Base-by-base conservation (phyloP, 2,888 invertebrate genomes). In the Xiphydria camelus region DNA sequence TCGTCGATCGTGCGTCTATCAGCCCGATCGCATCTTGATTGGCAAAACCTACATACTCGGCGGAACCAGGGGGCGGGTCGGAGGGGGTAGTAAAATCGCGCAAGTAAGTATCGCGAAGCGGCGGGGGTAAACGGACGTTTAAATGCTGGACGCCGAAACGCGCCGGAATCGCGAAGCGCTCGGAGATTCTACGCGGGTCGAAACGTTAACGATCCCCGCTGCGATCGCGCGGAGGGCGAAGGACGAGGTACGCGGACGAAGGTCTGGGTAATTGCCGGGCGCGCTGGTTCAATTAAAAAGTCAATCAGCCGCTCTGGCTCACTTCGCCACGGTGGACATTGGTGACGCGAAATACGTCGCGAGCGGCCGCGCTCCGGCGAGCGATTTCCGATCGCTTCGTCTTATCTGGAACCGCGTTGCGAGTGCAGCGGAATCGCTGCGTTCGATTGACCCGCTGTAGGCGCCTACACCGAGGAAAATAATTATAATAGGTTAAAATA, bases 201-300 rank as follows among this genome's bases (percentile, higher is more conserved):
- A 42, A 42, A 40, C 36, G 42, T 33, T 6, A 33, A 45, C 33
- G 34, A 40, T 45, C 49, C 18, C 29, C 21, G n/a, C n/a, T n/a
- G n/a, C 45, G 36, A 33, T 29, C 7, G 40, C 35, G 38, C 26
- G 36, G 31, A 45, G 51, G 29, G 48, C 39, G 53, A 51, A 47
- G 45, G 43, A 45, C 41, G 36, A 36, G 39, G 44, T 45, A 42
- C 37, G 49, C 25, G n/a, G n/a, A n/a, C 23, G 39, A 10, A 37
- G 48, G 51, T 46, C 53, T 48, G 53, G 61, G 59, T 72, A 70
- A 73, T 72, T 70, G 66, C 61, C 58, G 57, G 62, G 59, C 61
- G 53, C 47, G 62, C 61, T 60, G 62, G 68, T 70, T 67, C 68
- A 70, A 73, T 73, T 73, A 73, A 73, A 73, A 73, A 73, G 70